phyloP scores from a whole-genome alignment of 1,140 invertebrate genomes.

The Grapholita molesta region DNA sequence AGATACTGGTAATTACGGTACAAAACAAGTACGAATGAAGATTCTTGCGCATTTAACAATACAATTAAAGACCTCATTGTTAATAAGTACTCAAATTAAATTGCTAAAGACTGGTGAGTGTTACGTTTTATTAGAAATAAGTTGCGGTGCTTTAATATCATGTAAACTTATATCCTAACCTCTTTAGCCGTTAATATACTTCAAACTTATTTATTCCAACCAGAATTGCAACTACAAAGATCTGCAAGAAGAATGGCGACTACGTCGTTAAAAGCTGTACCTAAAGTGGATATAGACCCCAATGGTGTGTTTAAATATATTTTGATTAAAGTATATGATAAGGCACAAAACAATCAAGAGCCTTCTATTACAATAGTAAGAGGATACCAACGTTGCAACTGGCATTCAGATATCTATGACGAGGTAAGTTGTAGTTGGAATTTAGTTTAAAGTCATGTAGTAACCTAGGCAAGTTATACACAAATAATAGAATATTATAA shows the following conservation, averaged over 20 bases:
- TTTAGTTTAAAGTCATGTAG: too few relatives aligned
- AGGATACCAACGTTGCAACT: conserved; percentile 84
- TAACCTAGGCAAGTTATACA: too few relatives aligned
- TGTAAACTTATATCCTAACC: not conserved
- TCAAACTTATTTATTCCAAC: not conserved
- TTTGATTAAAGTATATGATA: conserved; percentile 83
- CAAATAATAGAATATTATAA: too few relatives aligned
- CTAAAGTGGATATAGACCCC: conserved; percentile 89
- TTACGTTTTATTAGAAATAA: not conserved
- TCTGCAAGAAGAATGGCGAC: conserved; percentile 39
- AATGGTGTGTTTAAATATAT: conserved; percentile 93
- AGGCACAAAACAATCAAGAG: conserved; percentile 46
- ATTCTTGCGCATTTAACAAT: not conserved
- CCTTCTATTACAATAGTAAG: conserved; percentile 84
- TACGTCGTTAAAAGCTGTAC: conserved; percentile 60
- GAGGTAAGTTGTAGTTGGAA: conserved; percentile 55
- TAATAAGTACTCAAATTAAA: not conserved
- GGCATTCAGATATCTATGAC: conserved; percentile 80
- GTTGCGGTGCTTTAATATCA: not conserved
- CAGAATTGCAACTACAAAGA: not conserved
- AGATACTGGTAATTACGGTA: too few relatives aligned
- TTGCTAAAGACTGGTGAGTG: not conserved
- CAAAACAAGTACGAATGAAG: conserved; percentile 11
- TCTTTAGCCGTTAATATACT: not conserved
- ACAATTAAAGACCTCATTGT: not conserved